Percentiles rank a stretch among this genome's conserved stretches.
Evolutionary conservation across 2,797 vertebrate genomes (phyloP).

Genomic region (Amazona finschi): DNA sequence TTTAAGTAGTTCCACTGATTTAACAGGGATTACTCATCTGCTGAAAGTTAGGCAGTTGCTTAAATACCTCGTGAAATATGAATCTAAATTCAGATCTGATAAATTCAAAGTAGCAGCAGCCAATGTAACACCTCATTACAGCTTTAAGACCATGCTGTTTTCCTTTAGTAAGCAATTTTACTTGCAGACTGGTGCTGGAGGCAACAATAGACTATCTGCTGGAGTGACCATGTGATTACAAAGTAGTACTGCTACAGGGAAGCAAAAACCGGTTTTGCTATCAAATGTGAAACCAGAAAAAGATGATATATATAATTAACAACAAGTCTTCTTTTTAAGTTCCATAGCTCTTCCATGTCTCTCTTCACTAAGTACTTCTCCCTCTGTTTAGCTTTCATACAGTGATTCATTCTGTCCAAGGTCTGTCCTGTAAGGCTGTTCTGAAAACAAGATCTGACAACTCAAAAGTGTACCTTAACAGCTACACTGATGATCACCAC

Average conservation of each 20-base stretch:
- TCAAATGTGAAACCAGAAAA: background rate
- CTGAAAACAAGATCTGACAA: background rate
- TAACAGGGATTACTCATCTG: slow-evolving; percentile 40
- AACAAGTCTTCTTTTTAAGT: background rate
- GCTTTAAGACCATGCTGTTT: background rate
- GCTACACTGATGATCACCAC: background rate
- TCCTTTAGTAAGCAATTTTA: background rate
- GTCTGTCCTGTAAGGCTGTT: background rate
- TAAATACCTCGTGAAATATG: slow-evolving; percentile 28
- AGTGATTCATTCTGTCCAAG: background rate
- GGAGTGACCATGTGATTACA: background rate
- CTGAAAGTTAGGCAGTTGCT: slow-evolving; percentile 18
- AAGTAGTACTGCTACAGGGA: background rate
- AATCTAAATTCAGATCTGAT: slow-evolving; percentile 23
- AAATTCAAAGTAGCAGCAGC: slow-evolving; percentile 15
- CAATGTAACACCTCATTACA: slow-evolving; percentile 1
- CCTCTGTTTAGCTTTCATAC: background rate
- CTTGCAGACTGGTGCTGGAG: background rate
- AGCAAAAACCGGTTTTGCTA: background rate
- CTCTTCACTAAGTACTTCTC: background rate
- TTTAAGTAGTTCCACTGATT: slow-evolving; percentile 31
- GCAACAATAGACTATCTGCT: background rate
- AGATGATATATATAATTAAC: background rate
- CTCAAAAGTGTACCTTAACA: background rate
- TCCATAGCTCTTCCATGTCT: background rate